Percentiles rank a stretch among this genome's conserved stretches.
Evolutionary conservation across 2,888 invertebrate species (phyloP).

Genomic region (Noctua pronuba): DNA sequence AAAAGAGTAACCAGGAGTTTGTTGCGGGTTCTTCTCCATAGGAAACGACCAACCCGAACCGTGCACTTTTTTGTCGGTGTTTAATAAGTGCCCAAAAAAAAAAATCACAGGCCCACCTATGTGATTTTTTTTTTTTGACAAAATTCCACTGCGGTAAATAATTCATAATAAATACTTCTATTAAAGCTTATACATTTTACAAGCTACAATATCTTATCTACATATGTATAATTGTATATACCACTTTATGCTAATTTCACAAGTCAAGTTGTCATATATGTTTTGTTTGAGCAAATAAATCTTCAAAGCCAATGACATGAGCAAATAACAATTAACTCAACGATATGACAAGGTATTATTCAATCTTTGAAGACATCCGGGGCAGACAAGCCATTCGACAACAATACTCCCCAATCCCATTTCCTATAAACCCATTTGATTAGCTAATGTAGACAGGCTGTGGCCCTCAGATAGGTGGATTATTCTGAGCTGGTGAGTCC

Average conservation of each 20-base stretch:
- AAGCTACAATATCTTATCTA: not conserved
- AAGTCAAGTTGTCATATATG: not conserved
- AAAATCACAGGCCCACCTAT: too few species aligned
- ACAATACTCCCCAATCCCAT: conserved; percentile 9
- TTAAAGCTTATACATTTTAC: not conserved
- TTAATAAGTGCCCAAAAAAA: too few species aligned
- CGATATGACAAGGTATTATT: not conserved
- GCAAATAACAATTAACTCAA: conserved; percentile 8
- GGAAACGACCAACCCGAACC: too few species aligned
- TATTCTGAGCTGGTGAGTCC: not conserved
- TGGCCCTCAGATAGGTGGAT: conserved; percentile 17
- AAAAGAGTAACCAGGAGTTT: too few species aligned
- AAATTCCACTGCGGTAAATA: not conserved
- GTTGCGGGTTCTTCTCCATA: too few species aligned
- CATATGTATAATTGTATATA: not conserved
- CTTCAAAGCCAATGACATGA: not conserved
- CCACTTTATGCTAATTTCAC: not conserved
- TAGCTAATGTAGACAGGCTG: conserved; percentile 2
- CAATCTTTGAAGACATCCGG: conserved; percentile 6
- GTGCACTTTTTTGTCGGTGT: too few species aligned
- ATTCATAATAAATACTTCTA: not conserved
- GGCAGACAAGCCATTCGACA: conserved; percentile 8
- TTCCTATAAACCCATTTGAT: conserved; percentile 11
- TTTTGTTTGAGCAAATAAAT: not conserved
- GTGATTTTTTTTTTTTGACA: too few species aligned